Evolutionary conservation across 2,113 vertebrate species (phyloP).

Genomic region (Neolamprologus variostigma): DNA sequence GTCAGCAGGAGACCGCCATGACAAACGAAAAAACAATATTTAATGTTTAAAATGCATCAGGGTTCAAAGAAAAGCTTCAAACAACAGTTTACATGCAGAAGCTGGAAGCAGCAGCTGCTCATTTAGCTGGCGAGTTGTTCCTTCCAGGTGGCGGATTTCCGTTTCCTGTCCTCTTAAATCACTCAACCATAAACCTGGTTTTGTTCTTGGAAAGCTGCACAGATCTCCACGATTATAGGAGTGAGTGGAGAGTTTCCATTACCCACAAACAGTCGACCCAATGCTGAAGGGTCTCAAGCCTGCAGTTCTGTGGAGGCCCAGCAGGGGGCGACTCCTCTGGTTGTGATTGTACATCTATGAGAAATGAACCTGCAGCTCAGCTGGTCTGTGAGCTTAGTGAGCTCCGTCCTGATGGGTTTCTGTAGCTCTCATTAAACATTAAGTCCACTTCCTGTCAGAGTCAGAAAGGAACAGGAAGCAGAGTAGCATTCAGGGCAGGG

Average conservation of each 20-base stretch:
- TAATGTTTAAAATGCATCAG: rapidly evolving
- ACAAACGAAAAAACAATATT: neutral
- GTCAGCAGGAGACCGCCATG: neutral
- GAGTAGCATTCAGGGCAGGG: neutral
- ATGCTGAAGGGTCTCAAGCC: neutral
- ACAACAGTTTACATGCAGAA: neutral
- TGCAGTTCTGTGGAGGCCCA: rapidly evolving
- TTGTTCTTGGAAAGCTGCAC: neutral
- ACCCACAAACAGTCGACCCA: neutral
- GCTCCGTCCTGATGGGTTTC: neutral
- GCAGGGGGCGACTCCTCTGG: neutral
- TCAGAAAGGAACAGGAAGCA: neutral
- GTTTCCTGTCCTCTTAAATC: neutral
- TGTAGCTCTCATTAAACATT: neutral
- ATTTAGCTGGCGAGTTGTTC: neutral
- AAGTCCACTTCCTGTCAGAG: neutral
- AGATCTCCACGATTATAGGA: neutral
- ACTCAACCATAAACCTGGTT: neutral
- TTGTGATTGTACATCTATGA: neutral
- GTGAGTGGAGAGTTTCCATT: neutral
- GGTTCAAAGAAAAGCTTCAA: neutral
- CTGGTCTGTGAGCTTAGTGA: neutral
- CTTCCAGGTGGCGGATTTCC: rapidly evolving
- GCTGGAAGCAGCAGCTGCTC: neutral
- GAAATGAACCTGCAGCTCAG: neutral